Base-by-base conservation (phyloP, 2,113 vertebrate species). In the Rhinolophus sinicus region DNA sequence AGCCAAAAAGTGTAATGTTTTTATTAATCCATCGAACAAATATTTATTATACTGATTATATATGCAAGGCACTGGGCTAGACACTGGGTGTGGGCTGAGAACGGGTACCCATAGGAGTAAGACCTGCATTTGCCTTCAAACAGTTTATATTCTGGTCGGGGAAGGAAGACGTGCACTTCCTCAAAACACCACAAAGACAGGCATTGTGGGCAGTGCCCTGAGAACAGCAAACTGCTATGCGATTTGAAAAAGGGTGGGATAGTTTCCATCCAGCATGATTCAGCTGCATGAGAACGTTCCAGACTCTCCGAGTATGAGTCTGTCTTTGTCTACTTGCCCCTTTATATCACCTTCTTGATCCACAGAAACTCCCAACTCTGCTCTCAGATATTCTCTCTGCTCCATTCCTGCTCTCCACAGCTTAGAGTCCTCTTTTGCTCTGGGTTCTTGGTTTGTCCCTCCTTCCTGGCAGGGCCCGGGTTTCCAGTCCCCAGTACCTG, bases 171-270 rank as follows among this genome's bases (percentile, higher is more conserved):
- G 22, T 0, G 30, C 44, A 60, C n/a, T 50, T 72, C 50, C 70
- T 91, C 52, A 58, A 72, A 87, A 90, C 65, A 76, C 60, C n/a
- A 15, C 77, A 69, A 19, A 35, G 44, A 52, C 8, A 30, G 54
- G 21, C 65, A 54, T 16, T n/a, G 40, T 62, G 76, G 84, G 88
- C 84, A 81, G 75, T 16, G 70, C 54, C 54, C 82, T 16, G 40
- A 77, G 72, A 75, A 62, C 9, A 16, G 33, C 30, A 60, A 30
- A 30, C 50, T 52, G 44, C 40, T 62, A 3, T 69, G 73, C 73
- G 92, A 38, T 88, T 88, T 77, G 88, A 84, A 81, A 80, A 73
- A 81, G 60, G 76, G 54, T 54, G 60, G 73, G 86, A 26, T 90
- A 90, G 28, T 78, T 77, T 92, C 70, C 2, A 1, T 6, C 56